Conservation (phyloP, 1,140 invertebrate genomes). For the Drosophila saltans region DNA sequence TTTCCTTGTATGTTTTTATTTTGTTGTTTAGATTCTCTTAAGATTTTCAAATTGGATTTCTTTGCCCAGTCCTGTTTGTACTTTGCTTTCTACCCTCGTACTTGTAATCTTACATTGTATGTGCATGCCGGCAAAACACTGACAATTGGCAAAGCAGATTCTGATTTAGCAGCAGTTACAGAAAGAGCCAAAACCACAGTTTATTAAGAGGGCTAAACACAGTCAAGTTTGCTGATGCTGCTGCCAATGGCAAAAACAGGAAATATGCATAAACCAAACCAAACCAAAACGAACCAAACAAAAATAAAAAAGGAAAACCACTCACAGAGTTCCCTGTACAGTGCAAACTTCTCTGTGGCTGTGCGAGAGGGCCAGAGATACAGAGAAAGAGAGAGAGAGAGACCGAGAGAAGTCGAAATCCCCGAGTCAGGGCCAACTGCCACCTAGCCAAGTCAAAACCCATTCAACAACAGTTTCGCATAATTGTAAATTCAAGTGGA, state of each 20-base stretch:
- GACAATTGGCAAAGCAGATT: conserved; percentile 32
- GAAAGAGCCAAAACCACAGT: conserved; percentile 46
- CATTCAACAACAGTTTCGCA: conserved; percentile 81
- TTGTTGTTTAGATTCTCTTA: too few species aligned
- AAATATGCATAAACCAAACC: conserved; percentile 64
- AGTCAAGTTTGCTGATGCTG: conserved; percentile 55
- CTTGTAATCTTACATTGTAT: not conserved
- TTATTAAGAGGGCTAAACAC: conserved; percentile 75
- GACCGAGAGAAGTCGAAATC: not conserved
- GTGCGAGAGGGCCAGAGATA: too few species aligned
- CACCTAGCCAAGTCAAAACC: conserved; percentile 67
- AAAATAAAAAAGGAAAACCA: not conserved
- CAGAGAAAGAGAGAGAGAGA: too few species aligned
- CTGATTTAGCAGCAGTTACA: conserved; percentile 26
- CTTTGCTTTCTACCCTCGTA: not conserved
- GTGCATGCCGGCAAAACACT: conserved; percentile 17
- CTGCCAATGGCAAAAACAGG: conserved; percentile 61
- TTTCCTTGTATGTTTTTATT: too few species aligned
- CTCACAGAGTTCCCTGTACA: too few species aligned
- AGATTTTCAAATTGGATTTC: too few species aligned
- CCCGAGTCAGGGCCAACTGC: conserved; percentile 12
- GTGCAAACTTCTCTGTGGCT: too few species aligned
- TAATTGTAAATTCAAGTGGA: conserved; percentile 83
- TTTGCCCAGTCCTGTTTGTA: not conserved
- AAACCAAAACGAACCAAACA: conserved; percentile 30